Conservation (phyloP, 2,113 vertebrate species). For the Lampris incognitus region DNA sequence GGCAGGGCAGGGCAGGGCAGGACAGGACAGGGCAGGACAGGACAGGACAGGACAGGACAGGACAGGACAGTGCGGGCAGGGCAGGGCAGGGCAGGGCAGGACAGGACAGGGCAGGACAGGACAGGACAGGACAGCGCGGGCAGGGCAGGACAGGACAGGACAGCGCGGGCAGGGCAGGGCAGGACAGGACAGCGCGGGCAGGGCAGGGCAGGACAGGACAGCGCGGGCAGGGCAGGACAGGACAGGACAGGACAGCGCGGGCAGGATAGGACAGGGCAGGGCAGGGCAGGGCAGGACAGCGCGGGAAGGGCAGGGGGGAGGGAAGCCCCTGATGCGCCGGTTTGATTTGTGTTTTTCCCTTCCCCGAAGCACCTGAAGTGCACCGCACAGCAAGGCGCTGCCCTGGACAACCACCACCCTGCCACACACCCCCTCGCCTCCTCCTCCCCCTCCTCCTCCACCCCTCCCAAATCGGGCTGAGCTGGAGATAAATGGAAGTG, state of each 20-base stretch:
- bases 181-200: neutral
- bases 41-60: neutral
- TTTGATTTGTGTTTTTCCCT: constrained; percentile 66
- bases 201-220: neutral
- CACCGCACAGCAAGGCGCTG: constrained; percentile 27
- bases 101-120: too few species aligned
- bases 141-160: neutral
- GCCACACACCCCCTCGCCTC: neutral
- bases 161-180: neutral
- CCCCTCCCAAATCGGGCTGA: constrained; percentile 50
- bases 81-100: neutral
- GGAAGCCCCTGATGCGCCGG: constrained; percentile 55
- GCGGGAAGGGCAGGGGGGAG: neutral
- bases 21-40: neutral
- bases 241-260: too few species aligned
- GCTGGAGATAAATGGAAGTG: constrained; percentile 66
- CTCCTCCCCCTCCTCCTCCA: neutral
- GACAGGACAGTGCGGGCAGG: too few species aligned
- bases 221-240: too few species aligned
- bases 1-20: neutral
- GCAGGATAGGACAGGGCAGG: too few species aligned
- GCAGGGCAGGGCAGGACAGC: too few species aligned
- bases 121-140: neutral
- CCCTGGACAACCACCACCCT: constrained; percentile 1
- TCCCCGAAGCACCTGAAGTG: neutral